Conservation (phyloP, 2,888 invertebrate species). For the Eucriotettix oculatus region DNA sequence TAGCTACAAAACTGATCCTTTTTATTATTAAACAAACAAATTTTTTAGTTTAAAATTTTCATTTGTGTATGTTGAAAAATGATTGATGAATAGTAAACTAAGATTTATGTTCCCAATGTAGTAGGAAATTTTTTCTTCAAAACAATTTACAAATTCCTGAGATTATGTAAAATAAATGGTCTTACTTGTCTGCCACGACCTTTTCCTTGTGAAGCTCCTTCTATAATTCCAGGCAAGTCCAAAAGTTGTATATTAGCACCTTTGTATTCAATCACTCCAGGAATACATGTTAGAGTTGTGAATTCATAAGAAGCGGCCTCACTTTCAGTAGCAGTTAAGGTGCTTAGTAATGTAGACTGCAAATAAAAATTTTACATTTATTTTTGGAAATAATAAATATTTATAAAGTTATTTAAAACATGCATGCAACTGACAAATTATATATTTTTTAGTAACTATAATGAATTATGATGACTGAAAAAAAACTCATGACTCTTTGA, state of each 20-base stretch:
- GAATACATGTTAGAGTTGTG: slow-evolving; percentile 96
- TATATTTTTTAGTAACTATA: not conserved
- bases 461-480: not conserved
- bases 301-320: slow-evolving; percentile 98
- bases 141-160: not conserved
- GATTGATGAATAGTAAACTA: too few species aligned
- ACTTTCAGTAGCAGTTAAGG: slow-evolving; percentile 88
- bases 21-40: too few species aligned
- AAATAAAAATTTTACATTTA: slow-evolving; percentile 16
- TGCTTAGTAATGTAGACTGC: slow-evolving; percentile 86
- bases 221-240: slow-evolving; percentile 98
- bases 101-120: too few species aligned
- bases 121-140: too few species aligned
- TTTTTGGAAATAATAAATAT: not conserved
- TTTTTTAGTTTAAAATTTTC: too few species aligned
- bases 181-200: slow-evolving; percentile 69
- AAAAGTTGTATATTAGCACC: slow-evolving; percentile 96
- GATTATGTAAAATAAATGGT: not conserved
- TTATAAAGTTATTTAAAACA: too few species aligned
- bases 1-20: too few species aligned
- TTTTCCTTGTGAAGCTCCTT: slow-evolving; percentile 93
- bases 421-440: too few species aligned
- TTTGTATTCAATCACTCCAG: slow-evolving; percentile 95
- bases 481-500: not conserved
- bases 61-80: too few species aligned